Conservation (phyloP, 2,113 vertebrate species). For the Psittacara wagleri region DNA sequence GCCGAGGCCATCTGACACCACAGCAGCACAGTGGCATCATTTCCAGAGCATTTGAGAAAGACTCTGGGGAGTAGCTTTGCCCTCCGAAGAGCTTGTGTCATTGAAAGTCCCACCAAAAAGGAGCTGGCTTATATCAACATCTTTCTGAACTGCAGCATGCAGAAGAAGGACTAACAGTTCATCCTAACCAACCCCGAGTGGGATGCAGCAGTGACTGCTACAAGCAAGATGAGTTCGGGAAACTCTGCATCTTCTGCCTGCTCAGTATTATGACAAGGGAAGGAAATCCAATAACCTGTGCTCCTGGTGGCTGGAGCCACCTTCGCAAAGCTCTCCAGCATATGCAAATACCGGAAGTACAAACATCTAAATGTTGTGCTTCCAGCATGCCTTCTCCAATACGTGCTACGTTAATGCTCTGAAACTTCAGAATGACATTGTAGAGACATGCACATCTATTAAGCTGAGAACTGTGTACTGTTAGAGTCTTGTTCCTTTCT, state of each 20-base stretch:
- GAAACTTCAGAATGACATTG: background rate
- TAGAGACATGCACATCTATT: background rate
- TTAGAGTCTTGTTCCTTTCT: background rate
- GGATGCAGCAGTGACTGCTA: background rate
- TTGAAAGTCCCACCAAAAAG: background rate
- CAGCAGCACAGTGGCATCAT: background rate
- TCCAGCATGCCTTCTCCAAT: background rate
- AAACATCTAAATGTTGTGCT: background rate
- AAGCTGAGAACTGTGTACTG: background rate
- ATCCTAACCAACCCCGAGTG: background rate
- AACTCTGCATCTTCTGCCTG: background rate
- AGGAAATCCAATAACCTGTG: background rate
- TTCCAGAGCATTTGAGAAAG: background rate
- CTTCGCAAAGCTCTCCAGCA: background rate
- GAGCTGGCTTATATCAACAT: background rate
- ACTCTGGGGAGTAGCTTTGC: background rate
- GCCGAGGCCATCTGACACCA: background rate
- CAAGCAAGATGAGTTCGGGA: background rate
- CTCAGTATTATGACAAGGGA: background rate
- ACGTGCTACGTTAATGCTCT: accelerated
- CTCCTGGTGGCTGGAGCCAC: background rate
- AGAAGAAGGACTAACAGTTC: background rate
- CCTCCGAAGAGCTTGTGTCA: background rate
- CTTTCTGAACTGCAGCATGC: background rate
- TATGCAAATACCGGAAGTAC: background rate